Conservation (phyloP, 2,113 vertebrate genomes). For the Himantopus leucocephalus region DNA sequence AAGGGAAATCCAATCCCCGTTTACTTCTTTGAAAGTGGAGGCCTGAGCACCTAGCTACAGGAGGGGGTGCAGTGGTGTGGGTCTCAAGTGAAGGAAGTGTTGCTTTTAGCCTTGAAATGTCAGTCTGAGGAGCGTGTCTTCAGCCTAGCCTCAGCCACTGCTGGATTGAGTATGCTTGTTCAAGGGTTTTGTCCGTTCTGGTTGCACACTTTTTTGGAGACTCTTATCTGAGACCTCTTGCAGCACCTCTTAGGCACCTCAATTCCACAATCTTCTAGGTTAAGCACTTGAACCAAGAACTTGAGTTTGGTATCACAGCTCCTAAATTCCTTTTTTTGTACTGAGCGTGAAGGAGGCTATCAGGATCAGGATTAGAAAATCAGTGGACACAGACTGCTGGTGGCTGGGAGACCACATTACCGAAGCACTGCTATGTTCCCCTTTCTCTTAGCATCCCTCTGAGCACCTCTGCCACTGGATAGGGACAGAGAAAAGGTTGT, state of each 20-base stretch:
- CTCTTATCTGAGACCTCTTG: background rate
- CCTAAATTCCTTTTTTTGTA: background rate
- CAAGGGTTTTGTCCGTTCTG: background rate
- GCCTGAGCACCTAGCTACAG: background rate
- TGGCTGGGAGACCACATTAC: background rate
- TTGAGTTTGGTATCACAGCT: background rate
- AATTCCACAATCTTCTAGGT: background rate
- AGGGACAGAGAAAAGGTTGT: background rate
- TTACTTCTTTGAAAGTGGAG: background rate
- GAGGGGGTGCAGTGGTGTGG: background rate
- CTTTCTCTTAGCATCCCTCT: background rate
- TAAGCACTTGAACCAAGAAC: background rate
- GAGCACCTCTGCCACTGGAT: background rate
- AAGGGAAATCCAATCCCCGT: background rate
- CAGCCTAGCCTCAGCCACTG: background rate
- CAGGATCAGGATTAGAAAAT: background rate
- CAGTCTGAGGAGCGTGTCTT: background rate
- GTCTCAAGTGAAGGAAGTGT: background rate
- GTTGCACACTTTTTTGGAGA: background rate
- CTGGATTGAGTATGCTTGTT: background rate
- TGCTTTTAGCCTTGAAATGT: background rate
- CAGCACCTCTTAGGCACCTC: background rate
- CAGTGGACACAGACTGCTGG: background rate
- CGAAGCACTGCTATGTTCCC: background rate
- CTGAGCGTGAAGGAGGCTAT: background rate